Conservation (phyloP, 2,888 invertebrate species). For the Zhuqinia jingwanae region DNA sequence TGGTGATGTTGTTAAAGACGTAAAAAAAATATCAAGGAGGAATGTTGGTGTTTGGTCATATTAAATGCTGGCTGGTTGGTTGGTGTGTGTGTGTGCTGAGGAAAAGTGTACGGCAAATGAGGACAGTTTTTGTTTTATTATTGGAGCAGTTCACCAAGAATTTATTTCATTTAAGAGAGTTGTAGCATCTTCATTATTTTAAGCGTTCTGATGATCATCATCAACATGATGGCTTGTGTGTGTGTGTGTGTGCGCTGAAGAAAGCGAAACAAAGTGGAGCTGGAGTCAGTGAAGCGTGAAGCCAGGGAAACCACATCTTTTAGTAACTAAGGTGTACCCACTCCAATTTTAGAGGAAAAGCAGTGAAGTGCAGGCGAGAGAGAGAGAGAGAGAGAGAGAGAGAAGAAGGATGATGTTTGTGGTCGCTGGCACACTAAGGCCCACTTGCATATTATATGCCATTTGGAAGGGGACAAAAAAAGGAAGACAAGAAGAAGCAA, state of each 20-base stretch:
- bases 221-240: no score
- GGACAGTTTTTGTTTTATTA: not conserved
- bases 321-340: not conserved
- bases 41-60: not conserved
- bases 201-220: constrained; percentile 13
- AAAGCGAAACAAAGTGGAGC: not conserved
- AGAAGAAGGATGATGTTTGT: constrained; percentile 37
- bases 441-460: no score
- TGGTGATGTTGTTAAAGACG: no score
- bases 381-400: no score
- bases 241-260: not conserved
- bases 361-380: no score
- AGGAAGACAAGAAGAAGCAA: no score
- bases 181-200: constrained; percentile 22
- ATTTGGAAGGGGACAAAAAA: no score
- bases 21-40: no score
- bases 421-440: constrained; percentile 32
- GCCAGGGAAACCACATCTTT: constrained; percentile 26
- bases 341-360: not conserved
- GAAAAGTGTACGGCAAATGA: not conserved
- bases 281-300: not conserved
- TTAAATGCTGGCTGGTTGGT: not conserved
- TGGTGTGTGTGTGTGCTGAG: not conserved
- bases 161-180: constrained; percentile 12
- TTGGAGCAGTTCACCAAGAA: not conserved